A percentile compares a stretch with the other conserved stretches of the same genome.
These are phyloP conservation scores for Papilio gigon DNA, from an alignment of 2,888 invertebrate genomes.

Conservation along the genomic window DNA sequence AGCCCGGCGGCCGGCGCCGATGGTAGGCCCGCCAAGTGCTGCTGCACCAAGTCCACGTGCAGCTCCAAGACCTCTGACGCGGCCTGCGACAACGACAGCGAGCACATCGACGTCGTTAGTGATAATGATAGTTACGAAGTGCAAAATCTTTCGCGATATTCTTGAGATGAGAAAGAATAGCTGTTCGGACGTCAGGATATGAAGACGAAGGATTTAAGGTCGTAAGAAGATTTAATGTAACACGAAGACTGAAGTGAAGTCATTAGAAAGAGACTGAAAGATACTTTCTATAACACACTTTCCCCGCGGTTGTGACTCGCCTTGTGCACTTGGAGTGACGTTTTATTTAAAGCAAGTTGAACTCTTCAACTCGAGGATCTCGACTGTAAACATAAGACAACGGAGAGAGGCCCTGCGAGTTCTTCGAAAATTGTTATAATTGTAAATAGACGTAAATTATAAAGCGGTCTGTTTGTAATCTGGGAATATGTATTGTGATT, in stretches of 20 bases:
- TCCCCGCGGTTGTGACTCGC: not conserved
- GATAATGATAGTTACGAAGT: constrained; percentile 66
- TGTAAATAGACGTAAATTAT: constrained; percentile 71
- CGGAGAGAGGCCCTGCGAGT: not conserved
- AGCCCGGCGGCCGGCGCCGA: constrained; percentile 74
- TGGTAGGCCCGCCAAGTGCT: constrained; percentile 67
- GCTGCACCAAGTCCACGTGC: constrained; percentile 67
- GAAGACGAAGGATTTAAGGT: not conserved
- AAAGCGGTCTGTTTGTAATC: constrained; percentile 42
- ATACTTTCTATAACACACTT: not conserved
- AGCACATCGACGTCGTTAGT: constrained; percentile 77
- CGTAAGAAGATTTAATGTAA: not conserved
- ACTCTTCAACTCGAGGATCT: constrained; percentile 29
- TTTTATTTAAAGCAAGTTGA: constrained; percentile 1
- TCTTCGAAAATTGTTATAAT: constrained; percentile 55
- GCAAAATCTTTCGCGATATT: constrained; percentile 66
- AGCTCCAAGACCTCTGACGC: constrained; percentile 59
- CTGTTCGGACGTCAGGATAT: not conserved
- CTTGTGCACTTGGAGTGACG: not conserved
- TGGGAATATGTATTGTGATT: constrained; percentile 37
- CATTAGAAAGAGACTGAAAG: not conserved
- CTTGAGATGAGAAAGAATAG: constrained; percentile 48
- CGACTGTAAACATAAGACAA: constrained; percentile 17
- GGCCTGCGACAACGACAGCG: constrained; percentile 68
- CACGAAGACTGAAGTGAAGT: constrained; percentile 2